Evolutionary conservation across 2,888 invertebrate species (phyloP), one percentile per base, ranked within the genome.

Genomic region (Elmis aenea): DNA sequence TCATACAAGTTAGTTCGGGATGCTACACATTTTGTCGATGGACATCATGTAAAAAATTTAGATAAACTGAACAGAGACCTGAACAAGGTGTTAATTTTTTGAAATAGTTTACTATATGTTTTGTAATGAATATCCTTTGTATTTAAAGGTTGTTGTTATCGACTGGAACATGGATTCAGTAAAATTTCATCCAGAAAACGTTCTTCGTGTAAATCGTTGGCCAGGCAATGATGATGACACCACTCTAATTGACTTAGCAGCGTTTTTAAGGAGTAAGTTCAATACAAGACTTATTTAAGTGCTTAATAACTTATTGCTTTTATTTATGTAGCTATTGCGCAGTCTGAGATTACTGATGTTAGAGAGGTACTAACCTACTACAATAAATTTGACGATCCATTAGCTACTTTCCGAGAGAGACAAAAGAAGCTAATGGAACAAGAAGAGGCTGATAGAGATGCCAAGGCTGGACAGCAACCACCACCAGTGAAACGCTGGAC

Each of bases 1-100:
- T 87, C 90, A 69, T 95, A 93, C 68, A 79, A 93, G 48, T 72
- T 99, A 48, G 95, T 94, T 55, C 74, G 96, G 48, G 99, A 99
- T 70, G 90, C 96, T 1, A 99, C 99, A 0, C 85, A 92, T 60
- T 99, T 96, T 65, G 79, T 86, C 13, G 85, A 95, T 58, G 96
- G 96, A 0, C 85, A 87, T 53, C 97, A 97, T 64, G 85, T 96
- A 0, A 99, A 99, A 66, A 89, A 91, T 64, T 70, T 92, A 35
- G 83, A 84, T 45, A 83, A 85, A 54, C 72, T 92, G 1, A 91
- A 92, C 63, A 71, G 92, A 46, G 89, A 91, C 68, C 71, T 90
- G 16, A 82, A 76, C 38, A 89, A 84, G 74, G 89, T 88, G 65
- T n/a, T n/a, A n/a, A n/a, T n/a, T n/a, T n/a, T 25, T 5, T 2